phyloP scores from a whole-genome alignment of 53 echinoderm and acorn worm species.

The Actinopyga echinites region DNA sequence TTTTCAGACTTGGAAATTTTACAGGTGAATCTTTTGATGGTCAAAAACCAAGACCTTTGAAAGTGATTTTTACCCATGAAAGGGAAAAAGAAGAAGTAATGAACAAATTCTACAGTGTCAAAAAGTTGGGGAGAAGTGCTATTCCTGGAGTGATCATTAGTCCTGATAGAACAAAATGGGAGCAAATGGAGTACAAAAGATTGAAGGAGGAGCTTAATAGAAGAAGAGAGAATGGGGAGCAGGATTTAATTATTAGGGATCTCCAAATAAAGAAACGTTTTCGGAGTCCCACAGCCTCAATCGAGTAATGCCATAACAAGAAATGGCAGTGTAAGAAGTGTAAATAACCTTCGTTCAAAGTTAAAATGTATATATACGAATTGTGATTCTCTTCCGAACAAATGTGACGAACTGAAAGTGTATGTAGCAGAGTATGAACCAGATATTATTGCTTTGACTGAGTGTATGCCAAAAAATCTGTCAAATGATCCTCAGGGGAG shows the following conservation, averaged over 20 bases:
- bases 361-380: constrained; percentile 9
- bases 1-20: not conserved
- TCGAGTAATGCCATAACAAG: no score
- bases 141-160: not conserved
- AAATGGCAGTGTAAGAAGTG: no score
- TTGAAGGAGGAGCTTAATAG: not conserved
- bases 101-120: not conserved
- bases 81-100: constrained; percentile 14
- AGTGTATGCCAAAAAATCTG: constrained; percentile 16
- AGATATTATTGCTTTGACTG: constrained; percentile 8
- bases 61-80: not conserved
- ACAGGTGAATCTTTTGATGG: not conserved
- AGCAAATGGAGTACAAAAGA: constrained; percentile 9
- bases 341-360: not conserved
- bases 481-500: not conserved
- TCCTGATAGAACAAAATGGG: constrained; percentile 24
- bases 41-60: not conserved
- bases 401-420: not conserved
- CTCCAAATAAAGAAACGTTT: constrained; percentile 9
- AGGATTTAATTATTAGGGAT: not conserved
- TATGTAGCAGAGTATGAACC: constrained; percentile 18
- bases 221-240: not conserved
- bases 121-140: not conserved
- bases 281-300: not conserved
- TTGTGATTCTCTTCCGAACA: constrained; percentile 29